Base-by-base conservation (phyloP, 30 jellyfish, hydroid and myxozoan species). In the Calvadosia cruxmelitensis region DNA sequence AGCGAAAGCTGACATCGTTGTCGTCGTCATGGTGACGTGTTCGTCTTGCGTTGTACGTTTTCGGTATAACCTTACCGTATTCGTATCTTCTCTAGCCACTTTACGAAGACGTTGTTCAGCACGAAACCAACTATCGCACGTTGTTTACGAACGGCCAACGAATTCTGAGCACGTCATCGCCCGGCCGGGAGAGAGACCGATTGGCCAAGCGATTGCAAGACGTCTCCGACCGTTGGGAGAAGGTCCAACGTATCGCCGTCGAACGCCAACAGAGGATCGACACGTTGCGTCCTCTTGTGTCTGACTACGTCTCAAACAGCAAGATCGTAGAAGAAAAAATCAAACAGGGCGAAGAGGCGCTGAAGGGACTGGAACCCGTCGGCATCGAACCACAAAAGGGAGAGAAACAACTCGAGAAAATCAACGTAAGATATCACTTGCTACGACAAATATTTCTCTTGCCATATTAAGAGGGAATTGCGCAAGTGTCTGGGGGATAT, bases 191-290 rank as follows among this genome's bases (percentile, higher is more conserved):
- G 53, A 79, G 68, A 61, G 94, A 72, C 31, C 64, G 69, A 33
- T 25, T 49, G 34, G 50, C 77, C 1, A 70, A 68, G 71, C 70
- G 69, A 53, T 31, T 86, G 30, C 67, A 76, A 57, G 88, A 80
- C 30, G 48, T 76, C 69, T 71, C 92, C n/a, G 96, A 86, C 20
- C 86, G 96, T 1, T 86, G 84, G 88, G 69, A 67, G 62, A 86
- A 86, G 67, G 83, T 75, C 7, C 42, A 71, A 33, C 78, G 76
- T 12, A 24, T 50, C 20, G 78, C 87, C n/a, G 73, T 62, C 34
- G 86, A 76, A 50, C 72, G 94, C 31, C 74, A 65, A 34, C 94
- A 86, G 13, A 71, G 66, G 53, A 35, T 86, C 12, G 42, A 74
- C 15, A 77, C 63, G 33, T 63, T 86, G 69, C 70, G 53, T 13